Evolutionary conservation across 2,113 vertebrate species (phyloP), one percentile per base, ranked within the genome.

Genomic region (Chloropsis hardwickii): DNA sequence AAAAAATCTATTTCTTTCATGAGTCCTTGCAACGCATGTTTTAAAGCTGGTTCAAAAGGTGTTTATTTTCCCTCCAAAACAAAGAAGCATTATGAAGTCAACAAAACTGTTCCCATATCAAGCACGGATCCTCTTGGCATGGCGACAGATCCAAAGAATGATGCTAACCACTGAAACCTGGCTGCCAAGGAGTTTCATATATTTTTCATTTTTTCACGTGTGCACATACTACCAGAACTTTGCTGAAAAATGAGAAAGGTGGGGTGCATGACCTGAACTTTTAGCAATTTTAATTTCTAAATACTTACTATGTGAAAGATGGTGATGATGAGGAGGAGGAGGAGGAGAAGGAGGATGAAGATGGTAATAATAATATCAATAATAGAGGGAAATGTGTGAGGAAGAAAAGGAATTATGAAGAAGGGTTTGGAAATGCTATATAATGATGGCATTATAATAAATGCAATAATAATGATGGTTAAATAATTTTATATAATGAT

Each of bases 71-170:
- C n/a, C 35, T 78, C 56, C 64, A 48, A 92, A 80, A 96, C 86
- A 94, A 96, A 88, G 93, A 60, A 69, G 72, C 48, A 70, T 93
- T 97, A 69, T 94, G 90, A 82, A 93, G 72, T 88, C 77, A 91
- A 87, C 77, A 81, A 74, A 94, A 79, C 54, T 72, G 37, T 92
- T 95, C 87, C 65, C 72, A 80, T 64, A 93, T 74, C 83, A 91
- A 73, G 72, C 65, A 66, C 57, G 92, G 65, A 96, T 83, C 51
- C 29, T 35, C 57, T 87, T 86, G 84, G 79, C 56, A 17, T 35
- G n/a, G n/a, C 47, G 45, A 65, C 48, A 79, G 35, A 12, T 94
- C 47, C 48, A 88, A 81, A 77, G 45, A 78, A 72, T 84, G 44
- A 57, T 11, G 3, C 24, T 76, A 84, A 84, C 61, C 58, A 35